Evolutionary conservation across 2,888 invertebrate genomes (phyloP).

Genomic region (Ennomos fuscantarius): DNA sequence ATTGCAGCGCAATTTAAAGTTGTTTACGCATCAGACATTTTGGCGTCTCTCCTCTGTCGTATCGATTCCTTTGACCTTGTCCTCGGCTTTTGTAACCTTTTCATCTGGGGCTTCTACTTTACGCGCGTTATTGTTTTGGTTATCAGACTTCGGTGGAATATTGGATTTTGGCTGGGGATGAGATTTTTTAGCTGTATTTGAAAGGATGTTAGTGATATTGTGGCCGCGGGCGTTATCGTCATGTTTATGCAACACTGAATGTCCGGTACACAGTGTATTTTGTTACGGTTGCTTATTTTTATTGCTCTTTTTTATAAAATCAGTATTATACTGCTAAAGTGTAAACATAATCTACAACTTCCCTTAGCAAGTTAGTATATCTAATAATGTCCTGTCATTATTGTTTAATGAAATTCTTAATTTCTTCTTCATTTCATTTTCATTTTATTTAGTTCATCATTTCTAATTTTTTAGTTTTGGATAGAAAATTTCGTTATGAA

Average conservation of each 20-base stretch:
- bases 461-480: too few relatives aligned
- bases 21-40: constrained; percentile 56
- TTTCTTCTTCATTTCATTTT: too few relatives aligned
- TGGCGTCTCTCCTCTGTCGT: constrained; percentile 57
- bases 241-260: constrained; percentile 17
- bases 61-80: constrained; percentile 75
- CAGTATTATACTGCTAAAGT: too few relatives aligned
- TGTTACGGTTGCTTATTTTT: constrained; percentile 4
- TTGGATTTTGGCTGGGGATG: constrained; percentile 5
- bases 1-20: constrained; percentile 24
- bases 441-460: too few relatives aligned
- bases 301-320: too few relatives aligned
- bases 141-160: constrained; percentile 13
- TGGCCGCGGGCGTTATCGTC: constrained; percentile 5
- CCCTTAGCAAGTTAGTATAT: too few relatives aligned
- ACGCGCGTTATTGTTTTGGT: constrained; percentile 21
- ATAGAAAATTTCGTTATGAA: too few relatives aligned
- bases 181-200: constrained; percentile 6
- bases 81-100: constrained; percentile 59
- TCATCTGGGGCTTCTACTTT: constrained; percentile 40
- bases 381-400: too few relatives aligned
- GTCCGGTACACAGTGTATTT: constrained; percentile 2
- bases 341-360: too few relatives aligned
- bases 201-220: constrained; percentile 15
- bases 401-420: too few relatives aligned